A percentile compares a stretch with the other conserved stretches of the same genome.
Evolutionary conservation across 2,797 vertebrate genomes (phyloP).

Genomic region (Todus mexicanus): DNA sequence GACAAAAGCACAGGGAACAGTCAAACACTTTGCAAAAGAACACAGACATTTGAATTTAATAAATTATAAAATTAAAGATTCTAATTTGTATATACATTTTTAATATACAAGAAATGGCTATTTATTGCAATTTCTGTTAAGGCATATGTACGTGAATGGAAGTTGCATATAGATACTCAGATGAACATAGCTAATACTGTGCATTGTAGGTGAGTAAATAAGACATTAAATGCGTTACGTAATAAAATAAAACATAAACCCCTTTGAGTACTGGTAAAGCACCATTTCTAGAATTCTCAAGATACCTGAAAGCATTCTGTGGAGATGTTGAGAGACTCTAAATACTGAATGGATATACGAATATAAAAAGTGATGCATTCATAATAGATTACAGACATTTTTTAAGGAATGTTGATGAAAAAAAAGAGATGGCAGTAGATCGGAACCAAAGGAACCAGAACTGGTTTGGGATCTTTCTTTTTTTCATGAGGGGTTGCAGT

Average conservation of each 20-base stretch:
- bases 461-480: background rate
- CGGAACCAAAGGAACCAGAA: background rate
- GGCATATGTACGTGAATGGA: slow-evolving; percentile 73
- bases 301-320: slow-evolving; percentile 41
- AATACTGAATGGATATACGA: slow-evolving; percentile 30
- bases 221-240: slow-evolving; percentile 66
- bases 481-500: background rate
- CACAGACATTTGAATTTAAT: slow-evolving; percentile 89
- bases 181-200: slow-evolving; percentile 71
- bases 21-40: slow-evolving; percentile 82
- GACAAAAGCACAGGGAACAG: slow-evolving; percentile 47
- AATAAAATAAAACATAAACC: slow-evolving; percentile 65
- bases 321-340: slow-evolving; percentile 35
- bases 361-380: slow-evolving; percentile 1
- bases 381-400: background rate
- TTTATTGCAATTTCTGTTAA: slow-evolving; percentile 74
- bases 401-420: background rate
- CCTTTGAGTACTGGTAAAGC: slow-evolving; percentile 64
- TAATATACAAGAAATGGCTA: slow-evolving; percentile 80
- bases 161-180: slow-evolving; percentile 67
- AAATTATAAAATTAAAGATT: slow-evolving; percentile 92
- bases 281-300: slow-evolving; percentile 53
- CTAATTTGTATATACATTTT: slow-evolving; percentile 89
- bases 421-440: background rate
- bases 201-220: slow-evolving; percentile 75